A percentile compares a stretch with the other conserved stretches of the same genome.
phyloP scores from a whole-genome alignment of 1,140 invertebrate species.

The Neocloeon triangulifer region DNA sequence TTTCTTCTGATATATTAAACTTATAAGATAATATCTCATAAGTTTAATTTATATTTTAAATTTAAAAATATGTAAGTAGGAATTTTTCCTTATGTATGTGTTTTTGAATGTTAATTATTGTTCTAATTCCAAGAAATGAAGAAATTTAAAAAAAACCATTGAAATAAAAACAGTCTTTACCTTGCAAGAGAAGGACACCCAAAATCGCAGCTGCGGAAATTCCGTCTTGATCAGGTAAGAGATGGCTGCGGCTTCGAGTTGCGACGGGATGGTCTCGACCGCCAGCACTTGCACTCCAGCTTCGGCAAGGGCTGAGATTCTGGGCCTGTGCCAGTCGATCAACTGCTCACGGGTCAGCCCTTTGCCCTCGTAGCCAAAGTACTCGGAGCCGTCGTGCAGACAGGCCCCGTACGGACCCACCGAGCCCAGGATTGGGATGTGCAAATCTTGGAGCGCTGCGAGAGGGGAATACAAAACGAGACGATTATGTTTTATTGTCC shows the following conservation, averaged over 20 bases:
- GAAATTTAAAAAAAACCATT: no score
- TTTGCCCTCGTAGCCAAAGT: constrained; percentile 59
- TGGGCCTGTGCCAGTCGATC: constrained; percentile 54
- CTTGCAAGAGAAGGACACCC: constrained; percentile 66
- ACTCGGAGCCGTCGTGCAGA: constrained; percentile 74
- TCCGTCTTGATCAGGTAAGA: constrained; percentile 44
- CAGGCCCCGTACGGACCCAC: constrained; percentile 78
- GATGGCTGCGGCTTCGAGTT: constrained; percentile 57
- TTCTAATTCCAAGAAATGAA: no score
- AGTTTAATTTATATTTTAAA: no score
- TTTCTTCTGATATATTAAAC: no score
- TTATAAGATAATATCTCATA: no score
- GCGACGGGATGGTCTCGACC: constrained; percentile 73
- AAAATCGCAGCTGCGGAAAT: constrained; percentile 46
- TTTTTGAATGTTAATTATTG: background rate
- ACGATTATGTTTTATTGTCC: no score
- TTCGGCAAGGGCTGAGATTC: constrained; percentile 48
- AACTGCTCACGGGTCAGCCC: constrained; percentile 37
- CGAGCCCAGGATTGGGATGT: constrained; percentile 59
- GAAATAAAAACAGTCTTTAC: no score
- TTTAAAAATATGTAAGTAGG: no score
- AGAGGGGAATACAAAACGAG: no score
- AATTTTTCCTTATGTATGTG: no score
- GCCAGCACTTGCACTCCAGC: constrained; percentile 61
- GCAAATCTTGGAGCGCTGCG: no score